Evolutionary conservation across 2,888 invertebrate genomes (phyloP).

Genomic region (Teinopalpus imperialis): DNA sequence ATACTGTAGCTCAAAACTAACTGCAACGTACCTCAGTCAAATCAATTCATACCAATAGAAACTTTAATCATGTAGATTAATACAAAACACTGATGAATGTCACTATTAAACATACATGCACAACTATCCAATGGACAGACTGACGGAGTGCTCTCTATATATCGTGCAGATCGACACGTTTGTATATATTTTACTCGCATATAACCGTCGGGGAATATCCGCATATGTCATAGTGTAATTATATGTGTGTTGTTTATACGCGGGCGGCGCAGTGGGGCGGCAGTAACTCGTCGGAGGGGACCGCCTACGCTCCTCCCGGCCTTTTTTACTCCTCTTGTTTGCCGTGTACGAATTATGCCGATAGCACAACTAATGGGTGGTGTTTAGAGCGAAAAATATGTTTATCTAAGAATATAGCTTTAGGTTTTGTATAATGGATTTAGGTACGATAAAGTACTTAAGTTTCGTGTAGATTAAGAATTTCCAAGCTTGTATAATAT

Average conservation of each 20-base stretch:
- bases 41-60: no score
- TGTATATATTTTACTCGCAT: constrained; percentile 22
- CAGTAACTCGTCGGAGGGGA: constrained; percentile 57
- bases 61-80: no score
- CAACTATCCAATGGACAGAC: no score
- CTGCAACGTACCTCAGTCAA: no score
- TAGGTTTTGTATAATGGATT: background rate
- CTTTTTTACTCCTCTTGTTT: constrained; percentile 29
- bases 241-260: constrained; percentile 45
- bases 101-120: no score
- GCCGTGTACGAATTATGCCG: constrained; percentile 28
- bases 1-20: no score
- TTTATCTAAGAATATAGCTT: constrained; percentile 12
- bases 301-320: constrained; percentile 48
- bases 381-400: constrained; percentile 16
- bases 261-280: constrained; percentile 56
- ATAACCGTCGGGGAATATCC: constrained; percentile 28
- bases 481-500: no score
- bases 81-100: no score
- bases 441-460: background rate
- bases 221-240: constrained; percentile 40
- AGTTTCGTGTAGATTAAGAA: background rate
- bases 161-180: background rate
- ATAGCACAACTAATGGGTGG: constrained; percentile 20
- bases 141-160: background rate